Conservation (phyloP, 2,113 vertebrate species). For the Alethe diademata region DNA sequence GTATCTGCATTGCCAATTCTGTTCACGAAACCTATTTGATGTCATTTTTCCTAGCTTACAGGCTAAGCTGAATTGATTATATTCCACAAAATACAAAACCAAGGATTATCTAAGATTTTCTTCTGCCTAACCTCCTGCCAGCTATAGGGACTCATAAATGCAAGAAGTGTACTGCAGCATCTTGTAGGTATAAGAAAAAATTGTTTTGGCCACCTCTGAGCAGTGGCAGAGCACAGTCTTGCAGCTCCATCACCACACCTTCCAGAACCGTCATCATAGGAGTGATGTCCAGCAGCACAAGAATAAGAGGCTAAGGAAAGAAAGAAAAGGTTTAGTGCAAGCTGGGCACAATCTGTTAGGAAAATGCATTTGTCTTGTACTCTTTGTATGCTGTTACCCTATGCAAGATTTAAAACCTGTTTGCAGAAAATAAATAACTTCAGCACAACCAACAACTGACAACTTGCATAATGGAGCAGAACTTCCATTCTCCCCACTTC, state of each 20-base stretch:
- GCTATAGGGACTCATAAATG: background rate
- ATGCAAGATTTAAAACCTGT: background rate
- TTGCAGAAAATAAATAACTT: background rate
- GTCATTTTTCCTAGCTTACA: background rate
- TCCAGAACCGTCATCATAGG: slow-evolving; percentile 94
- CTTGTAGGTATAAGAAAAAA: background rate
- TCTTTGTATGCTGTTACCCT: background rate
- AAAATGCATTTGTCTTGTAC: background rate
- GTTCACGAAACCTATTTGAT: background rate
- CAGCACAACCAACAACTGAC: background rate
- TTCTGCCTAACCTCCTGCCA: background rate
- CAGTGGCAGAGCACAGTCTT: slow-evolving; percentile 93
- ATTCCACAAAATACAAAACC: background rate
- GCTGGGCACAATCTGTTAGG: background rate
- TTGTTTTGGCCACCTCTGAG: slow-evolving; percentile 81
- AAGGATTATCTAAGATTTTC: background rate
- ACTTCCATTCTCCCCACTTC: too few relatives aligned
- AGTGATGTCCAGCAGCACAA: slow-evolving; percentile 89
- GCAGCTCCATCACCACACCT: slow-evolving; percentile 96
- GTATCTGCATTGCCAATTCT: background rate
- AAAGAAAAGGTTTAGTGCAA: background rate
- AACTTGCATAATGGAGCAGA: background rate
- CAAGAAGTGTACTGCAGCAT: background rate
- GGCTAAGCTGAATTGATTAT: background rate
- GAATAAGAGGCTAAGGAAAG: slow-evolving; percentile 82